These are phyloP conservation scores for Rotaria socialis DNA, from an alignment of 2,888 invertebrate genomes.

Conservation along the genomic window DNA sequence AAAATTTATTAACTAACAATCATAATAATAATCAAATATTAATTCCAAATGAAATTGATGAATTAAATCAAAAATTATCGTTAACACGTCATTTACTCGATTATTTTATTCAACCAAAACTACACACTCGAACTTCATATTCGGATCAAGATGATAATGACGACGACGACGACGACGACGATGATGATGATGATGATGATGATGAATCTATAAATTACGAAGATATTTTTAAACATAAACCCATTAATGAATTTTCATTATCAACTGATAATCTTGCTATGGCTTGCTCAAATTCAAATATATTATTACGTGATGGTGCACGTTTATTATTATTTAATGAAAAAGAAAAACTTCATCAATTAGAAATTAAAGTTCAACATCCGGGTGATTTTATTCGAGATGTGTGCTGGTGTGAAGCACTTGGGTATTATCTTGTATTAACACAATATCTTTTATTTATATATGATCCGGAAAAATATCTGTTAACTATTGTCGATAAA, in stretches of 20 bases:
- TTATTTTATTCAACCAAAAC: constrained; percentile 30
- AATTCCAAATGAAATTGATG: constrained; percentile 22
- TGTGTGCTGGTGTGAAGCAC: constrained; percentile 17
- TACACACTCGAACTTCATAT: background rate
- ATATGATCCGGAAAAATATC: background rate
- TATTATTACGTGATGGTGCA: constrained; percentile 30
- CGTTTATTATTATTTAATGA: background rate
- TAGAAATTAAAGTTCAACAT: constrained; percentile 1
- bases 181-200: background rate
- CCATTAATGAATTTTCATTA: background rate
- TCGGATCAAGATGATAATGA: background rate
- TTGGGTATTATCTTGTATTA: constrained; percentile 6
- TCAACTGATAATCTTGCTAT: constrained; percentile 24
- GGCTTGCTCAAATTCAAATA: constrained; percentile 1
- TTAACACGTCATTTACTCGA: constrained; percentile 19
- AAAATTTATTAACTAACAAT: background rate
- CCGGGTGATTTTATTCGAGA: constrained; percentile 31
- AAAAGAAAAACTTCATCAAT: constrained; percentile 15
- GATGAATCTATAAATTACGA: background rate
- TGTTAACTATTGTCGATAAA: background rate
- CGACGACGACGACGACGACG: background rate
- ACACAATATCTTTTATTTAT: constrained; percentile 28
- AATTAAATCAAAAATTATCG: constrained; percentile 31
- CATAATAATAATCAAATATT: background rate
- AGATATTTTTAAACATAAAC: background rate